Evolutionary conservation across 64 coral and sea anemone genomes (phyloP).

Genomic region (Stichodactyla mertensii): DNA sequence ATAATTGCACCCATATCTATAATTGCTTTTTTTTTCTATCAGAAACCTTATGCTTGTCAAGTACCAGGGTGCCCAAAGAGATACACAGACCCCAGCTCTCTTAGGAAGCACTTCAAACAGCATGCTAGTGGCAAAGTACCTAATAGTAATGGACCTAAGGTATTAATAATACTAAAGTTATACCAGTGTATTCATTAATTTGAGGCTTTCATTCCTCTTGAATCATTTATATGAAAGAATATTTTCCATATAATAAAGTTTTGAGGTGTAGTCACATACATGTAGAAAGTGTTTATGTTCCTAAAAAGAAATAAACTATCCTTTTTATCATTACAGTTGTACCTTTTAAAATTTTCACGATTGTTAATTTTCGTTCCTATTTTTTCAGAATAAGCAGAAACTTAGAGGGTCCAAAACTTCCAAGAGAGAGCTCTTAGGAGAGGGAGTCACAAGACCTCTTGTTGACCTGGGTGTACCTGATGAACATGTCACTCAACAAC

Average conservation of each 20-base stretch:
- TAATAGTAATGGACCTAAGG: conserved; percentile 16
- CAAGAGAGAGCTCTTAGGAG: conserved; percentile 84
- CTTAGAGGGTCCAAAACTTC: conserved; percentile 59
- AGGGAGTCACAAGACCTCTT: conserved; percentile 78
- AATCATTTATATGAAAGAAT: no score
- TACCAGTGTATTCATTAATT: neutral
- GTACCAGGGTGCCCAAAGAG: conserved; percentile 95
- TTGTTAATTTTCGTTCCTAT: neutral
- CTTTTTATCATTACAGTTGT: no score
- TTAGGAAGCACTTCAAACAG: conserved; percentile 96
- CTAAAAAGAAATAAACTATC: no score
- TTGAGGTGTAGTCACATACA: no score
- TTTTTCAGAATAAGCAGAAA: conserved; percentile 72
- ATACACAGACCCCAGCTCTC: conserved; percentile 95
- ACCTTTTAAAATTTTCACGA: neutral
- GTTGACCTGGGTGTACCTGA: conserved; percentile 33
- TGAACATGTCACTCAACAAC: conserved; percentile 45
- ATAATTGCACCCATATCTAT: no score
- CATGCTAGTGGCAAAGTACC: conserved; percentile 87
- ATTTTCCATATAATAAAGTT: no score
- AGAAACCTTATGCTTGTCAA: conserved; percentile 99
- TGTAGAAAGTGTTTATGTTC: no score
- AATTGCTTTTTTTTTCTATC: neutral
- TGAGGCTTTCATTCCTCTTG: neutral
- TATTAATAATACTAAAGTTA: neutral